These are phyloP conservation scores for Grammomys dolichurus DNA, from an alignment of 2,113 vertebrate species.

Conservation along the genomic window DNA sequence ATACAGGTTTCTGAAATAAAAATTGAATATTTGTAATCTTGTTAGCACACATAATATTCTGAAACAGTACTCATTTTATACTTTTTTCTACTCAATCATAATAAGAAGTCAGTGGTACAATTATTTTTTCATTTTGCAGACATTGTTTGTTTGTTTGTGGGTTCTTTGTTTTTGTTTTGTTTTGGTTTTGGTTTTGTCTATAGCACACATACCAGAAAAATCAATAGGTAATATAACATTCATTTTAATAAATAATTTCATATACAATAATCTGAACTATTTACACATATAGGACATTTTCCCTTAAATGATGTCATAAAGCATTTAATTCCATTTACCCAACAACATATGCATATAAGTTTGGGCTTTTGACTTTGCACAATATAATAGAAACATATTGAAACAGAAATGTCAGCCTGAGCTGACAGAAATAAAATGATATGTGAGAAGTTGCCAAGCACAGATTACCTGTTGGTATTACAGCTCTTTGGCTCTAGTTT, in stretches of 20 bases:
- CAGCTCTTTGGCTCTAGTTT: not conserved
- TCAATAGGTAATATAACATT: not conserved
- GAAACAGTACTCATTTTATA: not conserved
- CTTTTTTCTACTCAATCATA: not conserved
- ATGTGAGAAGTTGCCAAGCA: conserved; percentile 11
- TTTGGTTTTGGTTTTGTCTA: no score
- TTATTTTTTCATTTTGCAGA: not conserved
- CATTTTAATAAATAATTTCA: conserved; percentile 12
- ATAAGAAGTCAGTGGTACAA: not conserved
- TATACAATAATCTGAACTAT: not conserved
- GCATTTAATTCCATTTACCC: conserved; percentile 38
- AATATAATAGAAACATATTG: not conserved
- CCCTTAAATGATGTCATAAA: not conserved
- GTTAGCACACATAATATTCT: not conserved
- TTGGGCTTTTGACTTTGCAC: not conserved
- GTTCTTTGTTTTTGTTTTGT: no score
- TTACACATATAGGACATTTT: not conserved
- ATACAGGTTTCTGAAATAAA: not conserved
- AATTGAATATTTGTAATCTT: not conserved
- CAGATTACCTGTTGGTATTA: not conserved
- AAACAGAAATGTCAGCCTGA: not conserved
- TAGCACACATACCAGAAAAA: no score
- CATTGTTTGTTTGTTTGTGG: no score
- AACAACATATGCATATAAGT: not conserved
- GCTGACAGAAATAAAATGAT: conserved; percentile 46